Evolutionary conservation across 2,113 vertebrate species (phyloP).

Genomic region (Mustelus asterias): DNA sequence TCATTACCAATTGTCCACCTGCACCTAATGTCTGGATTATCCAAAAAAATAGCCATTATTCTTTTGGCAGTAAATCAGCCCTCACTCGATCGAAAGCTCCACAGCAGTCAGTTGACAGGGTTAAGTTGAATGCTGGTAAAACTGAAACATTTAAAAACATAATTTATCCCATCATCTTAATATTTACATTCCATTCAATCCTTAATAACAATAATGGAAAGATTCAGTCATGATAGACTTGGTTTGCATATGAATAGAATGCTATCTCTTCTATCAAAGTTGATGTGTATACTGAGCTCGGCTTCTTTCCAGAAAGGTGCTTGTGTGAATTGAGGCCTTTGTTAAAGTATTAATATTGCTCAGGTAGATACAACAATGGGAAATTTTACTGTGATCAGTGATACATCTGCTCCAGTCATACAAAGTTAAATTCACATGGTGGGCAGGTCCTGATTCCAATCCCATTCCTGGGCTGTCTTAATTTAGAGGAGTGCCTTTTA

Average conservation of each 20-base stretch:
- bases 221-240: not conserved
- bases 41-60: not conserved
- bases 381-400: not conserved
- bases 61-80: not conserved
- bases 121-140: not conserved
- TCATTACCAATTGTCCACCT: not conserved
- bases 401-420: not conserved
- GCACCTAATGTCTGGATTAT: not conserved
- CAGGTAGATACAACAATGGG: not conserved
- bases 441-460: too few species aligned
- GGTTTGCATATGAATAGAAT: not conserved
- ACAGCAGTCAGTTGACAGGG: not conserved
- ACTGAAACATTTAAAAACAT: not conserved
- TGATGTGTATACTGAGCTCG: not conserved
- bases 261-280: not conserved
- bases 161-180: conserved; percentile 5
- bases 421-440: not conserved
- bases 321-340: not conserved
- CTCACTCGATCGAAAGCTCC: not conserved
- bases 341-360: not conserved
- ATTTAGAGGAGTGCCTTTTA: too few species aligned
- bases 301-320: not conserved
- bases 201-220: not conserved
- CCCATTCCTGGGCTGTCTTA: too few species aligned
- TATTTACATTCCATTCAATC: conserved; percentile 8